Percentiles rank a stretch among this genome's conserved stretches.
These are phyloP conservation scores for Acipenser ruthenus DNA, from an alignment of 2,797 vertebrate species.

Conservation along the genomic window DNA sequence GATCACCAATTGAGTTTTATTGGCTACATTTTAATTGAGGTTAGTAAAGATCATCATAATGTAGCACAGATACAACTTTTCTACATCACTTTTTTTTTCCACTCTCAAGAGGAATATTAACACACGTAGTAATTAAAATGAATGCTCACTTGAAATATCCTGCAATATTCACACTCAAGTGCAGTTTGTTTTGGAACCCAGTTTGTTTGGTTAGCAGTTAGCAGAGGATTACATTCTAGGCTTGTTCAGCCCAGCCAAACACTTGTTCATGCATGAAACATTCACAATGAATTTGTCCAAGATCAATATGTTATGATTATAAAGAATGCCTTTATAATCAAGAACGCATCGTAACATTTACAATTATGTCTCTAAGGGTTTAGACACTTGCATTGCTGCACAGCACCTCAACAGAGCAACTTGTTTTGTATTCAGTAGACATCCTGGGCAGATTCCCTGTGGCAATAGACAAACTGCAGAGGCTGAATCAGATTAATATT, in stretches of 20 bases:
- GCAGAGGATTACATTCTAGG: neutral
- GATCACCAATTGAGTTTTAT: too few relatives aligned
- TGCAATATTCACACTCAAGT: neutral
- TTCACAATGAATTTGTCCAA: too few relatives aligned
- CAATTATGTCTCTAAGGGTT: neutral
- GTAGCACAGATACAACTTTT: too few relatives aligned
- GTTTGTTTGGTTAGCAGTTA: neutral
- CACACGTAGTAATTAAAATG: too few relatives aligned
- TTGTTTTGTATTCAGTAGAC: neutral
- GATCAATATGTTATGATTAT: neutral
- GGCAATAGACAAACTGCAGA: conserved; percentile 1
- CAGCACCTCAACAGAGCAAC: neutral
- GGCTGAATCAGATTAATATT: conserved; percentile 15
- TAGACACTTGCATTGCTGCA: neutral
- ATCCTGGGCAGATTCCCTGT: neutral
- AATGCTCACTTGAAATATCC: too few relatives aligned
- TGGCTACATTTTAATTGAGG: too few relatives aligned
- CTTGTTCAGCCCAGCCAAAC: neutral
- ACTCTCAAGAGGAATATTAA: too few relatives aligned
- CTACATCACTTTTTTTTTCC: too few relatives aligned
- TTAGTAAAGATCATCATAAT: too few relatives aligned
- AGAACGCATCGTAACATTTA: neutral
- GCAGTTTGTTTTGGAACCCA: neutral
- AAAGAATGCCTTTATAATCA: neutral
- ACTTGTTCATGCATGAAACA: neutral